Evolutionary conservation across 1,140 invertebrate species (phyloP), one percentile per base, ranked within the genome.

Genomic region (Bombus soroeensis): DNA sequence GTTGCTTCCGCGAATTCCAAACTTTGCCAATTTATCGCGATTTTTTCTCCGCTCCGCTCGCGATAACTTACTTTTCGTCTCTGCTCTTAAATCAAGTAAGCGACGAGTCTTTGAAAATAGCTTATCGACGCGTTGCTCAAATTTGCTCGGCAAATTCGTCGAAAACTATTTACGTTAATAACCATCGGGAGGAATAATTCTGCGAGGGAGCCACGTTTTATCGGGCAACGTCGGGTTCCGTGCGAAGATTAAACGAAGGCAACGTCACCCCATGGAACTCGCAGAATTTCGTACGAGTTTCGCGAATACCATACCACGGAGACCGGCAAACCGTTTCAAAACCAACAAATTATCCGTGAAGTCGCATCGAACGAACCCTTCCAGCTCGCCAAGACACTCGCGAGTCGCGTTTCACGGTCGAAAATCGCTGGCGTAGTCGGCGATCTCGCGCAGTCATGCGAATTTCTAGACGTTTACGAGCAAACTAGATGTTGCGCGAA

Each of bases 1-100:
- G 2, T 5, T 39, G 25, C 12, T 43, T 72, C 13, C 37, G 34
- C 0, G 9, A 70, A 28, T 39, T 18, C 13, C 0, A 72, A 72
- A 72, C 70, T 72, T 72, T 43, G 39, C 39, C 70, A n/a, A 72
- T 72, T 43, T 72, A 72, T n/a, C 39, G 10, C 2, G 28, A 72
- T 41, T 64, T 64, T 32, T 13, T n/a, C 13, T n/a, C n/a, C n/a
- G n/a, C 13, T n/a, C n/a, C n/a, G n/a, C 9, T 12, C 62, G 28
- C n/a, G 1, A n/a, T 2, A n/a, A 15, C 62, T 64, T 64, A 5
- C 15, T 18, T 18, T 6, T 47, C 47, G 47, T 47, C 47, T 6
- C n/a, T 15, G 64, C 32, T 18, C 10, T 8, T n/a, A 13, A 62
- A n/a, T 0, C 1, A 62, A n/a, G 28, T 0, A 3, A n/a, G 3